Conservation (phyloP, 2,888 invertebrate genomes). For the Plusia festucae region DNA sequence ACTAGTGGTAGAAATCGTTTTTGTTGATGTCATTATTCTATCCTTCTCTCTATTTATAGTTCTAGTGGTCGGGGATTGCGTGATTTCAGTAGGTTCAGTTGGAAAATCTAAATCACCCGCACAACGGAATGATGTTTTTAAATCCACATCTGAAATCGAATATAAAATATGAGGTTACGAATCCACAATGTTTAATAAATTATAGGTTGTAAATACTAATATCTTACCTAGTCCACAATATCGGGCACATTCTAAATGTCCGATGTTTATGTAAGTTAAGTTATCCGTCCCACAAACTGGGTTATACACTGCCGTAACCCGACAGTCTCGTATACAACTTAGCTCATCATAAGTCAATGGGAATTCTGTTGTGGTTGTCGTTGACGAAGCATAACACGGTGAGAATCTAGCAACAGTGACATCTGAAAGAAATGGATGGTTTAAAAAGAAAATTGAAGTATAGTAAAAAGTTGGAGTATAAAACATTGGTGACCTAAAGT, state of each 20-base stretch:
- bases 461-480: too few species aligned
- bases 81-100: slow-evolving; percentile 16
- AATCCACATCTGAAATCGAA: slow-evolving; percentile 50
- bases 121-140: slow-evolving; percentile 36
- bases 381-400: slow-evolving; percentile 19
- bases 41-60: slow-evolving; percentile 17
- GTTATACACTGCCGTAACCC: slow-evolving; percentile 76
- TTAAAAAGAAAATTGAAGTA: not conserved
- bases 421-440: slow-evolving; percentile 25
- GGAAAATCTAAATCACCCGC: slow-evolving; percentile 30
- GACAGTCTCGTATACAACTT: slow-evolving; percentile 68
- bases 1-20: not conserved
- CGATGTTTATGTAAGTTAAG: slow-evolving; percentile 75
- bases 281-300: slow-evolving; percentile 82
- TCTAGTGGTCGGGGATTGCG: slow-evolving; percentile 6
- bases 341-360: slow-evolving; percentile 14
- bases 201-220: not conserved
- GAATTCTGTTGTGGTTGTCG: slow-evolving; percentile 15
- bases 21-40: not conserved
- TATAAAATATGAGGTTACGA: not conserved
- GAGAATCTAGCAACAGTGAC: slow-evolving; percentile 16
- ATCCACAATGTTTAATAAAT: not conserved
- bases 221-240: slow-evolving; percentile 81
- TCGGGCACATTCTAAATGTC: slow-evolving; percentile 73
- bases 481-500: too few species aligned